Percentiles rank a stretch among this genome's conserved stretches.
These are phyloP conservation scores for Tiphia femorata DNA, from an alignment of 2,888 invertebrate genomes.

Conservation along the genomic window DNA sequence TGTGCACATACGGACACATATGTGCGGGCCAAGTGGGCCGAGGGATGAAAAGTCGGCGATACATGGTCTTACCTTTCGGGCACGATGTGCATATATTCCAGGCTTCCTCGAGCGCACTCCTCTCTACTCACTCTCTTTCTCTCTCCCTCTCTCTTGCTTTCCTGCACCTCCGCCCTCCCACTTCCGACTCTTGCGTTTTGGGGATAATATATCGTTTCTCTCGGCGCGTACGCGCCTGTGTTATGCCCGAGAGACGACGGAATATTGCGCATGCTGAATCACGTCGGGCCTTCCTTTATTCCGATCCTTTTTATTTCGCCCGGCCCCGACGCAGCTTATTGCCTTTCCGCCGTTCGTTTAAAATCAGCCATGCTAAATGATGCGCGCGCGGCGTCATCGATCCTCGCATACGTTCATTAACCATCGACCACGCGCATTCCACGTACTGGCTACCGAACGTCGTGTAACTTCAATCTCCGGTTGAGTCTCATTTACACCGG, in stretches of 20 bases:
- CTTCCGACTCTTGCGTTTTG: too few species aligned
- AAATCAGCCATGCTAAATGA: too few species aligned
- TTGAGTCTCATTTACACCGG: too few species aligned
- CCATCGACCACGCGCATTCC: too few species aligned
- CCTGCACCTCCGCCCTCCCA: too few species aligned
- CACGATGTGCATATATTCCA: background rate
- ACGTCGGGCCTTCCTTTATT: background rate
- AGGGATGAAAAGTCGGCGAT: conserved; percentile 5
- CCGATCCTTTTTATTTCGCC: background rate
- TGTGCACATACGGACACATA: background rate
- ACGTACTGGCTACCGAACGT: too few species aligned
- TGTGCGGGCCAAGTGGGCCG: background rate
- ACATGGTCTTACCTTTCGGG: background rate
- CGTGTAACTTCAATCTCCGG: too few species aligned
- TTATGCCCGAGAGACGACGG: background rate
- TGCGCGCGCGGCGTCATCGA: too few species aligned
- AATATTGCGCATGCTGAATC: background rate
- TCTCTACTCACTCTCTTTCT: conserved; percentile 2
- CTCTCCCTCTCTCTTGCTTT: background rate
- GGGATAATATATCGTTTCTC: conserved; percentile 5
- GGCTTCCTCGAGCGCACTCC: background rate
- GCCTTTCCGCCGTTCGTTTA: background rate
- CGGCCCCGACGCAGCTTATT: background rate
- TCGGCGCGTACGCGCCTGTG: background rate
- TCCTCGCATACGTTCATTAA: too few species aligned